Base-by-base conservation (phyloP, 1,140 invertebrate species). In the Tribolium castaneum region DNA sequence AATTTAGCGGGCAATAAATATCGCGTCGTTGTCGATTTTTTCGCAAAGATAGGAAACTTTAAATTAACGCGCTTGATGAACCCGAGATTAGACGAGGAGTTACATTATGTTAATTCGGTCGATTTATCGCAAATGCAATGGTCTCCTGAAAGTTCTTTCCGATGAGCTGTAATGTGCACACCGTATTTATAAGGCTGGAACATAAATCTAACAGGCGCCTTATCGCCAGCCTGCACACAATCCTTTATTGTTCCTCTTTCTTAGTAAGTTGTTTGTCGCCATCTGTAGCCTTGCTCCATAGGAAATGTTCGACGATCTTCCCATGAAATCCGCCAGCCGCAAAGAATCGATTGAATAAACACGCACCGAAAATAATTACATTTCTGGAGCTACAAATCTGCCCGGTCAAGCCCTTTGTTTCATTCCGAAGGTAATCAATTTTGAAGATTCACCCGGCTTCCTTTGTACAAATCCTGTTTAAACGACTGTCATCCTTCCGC, bases 181-280 rank as follows among this genome's bases (percentile, higher is more conserved):
- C 59, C 59, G 59, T 66, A 66, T 66, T 66, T 66, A 66, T 66
- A 66, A 66, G 59, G 30, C 25, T 35, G 14, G 30, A 66, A 66
- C 59, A 66, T 66, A 66, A 66, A 66, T 66, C 59, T 66, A 66
- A 13, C 71, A 12, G 71, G 52, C 71, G 50, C 71, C 71, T 73
- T 73, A 73, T 73, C 71, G 50, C 50, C 52, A 73, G 9, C 52
- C 52, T 56, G 71, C 71, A 73, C 71, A 52, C 71, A 56, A 73
- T 73, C 71, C 71, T 56, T 56, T 73, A 56, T 73, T 35, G 50
- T 73, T 52, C 52, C 71, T 56, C 71, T 14, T 73, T 73, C 52
- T 73, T 73, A 73, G 71, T 56, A 52, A 56, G 45, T 73, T 54
- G 50, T 73, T 73, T 73, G 71, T 73, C 71, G 71, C 71, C 71